Base-by-base conservation (phyloP, 37 sponge, comb jelly and placozoan genomes). In the Haliclona indistincta region DNA sequence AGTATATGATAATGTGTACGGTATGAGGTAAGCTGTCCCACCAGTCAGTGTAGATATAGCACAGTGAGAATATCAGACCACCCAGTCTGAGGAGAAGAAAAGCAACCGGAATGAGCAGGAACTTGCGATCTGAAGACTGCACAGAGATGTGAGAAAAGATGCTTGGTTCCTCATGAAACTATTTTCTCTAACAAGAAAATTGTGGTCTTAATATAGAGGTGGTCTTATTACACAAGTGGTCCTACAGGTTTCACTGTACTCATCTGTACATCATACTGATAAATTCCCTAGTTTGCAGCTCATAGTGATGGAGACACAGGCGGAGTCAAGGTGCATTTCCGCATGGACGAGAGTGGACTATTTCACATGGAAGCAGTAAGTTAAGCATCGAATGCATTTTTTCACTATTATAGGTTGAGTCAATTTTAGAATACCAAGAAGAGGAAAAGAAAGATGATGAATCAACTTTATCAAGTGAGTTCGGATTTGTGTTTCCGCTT, bases 301-400 rank as follows among this genome's bases (percentile, higher is more conserved):
- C n/a, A n/a, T n/a, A n/a, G n/a, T n/a, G n/a, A n/a, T n/a, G n/a
- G n/a, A n/a, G n/a, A n/a, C n/a, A n/a, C n/a, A n/a, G n/a, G n/a
- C n/a, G n/a, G n/a, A n/a, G n/a, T n/a, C n/a, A n/a, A n/a, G 72
- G 99, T 84, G 19, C 99, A 98, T 81, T 93, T 98, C 67, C 42
- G 73, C 43, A 78, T 97, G 88, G 89, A 93, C 36, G 88, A 78
- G 53, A 86, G 84, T 80, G 97, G 97, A 2, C 10, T 96, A 4
- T 44, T 96, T 28, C 11, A 39, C 6, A 54, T 94, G 56, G 83
- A 87, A 37, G 37, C 67, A 64, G 95, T 94, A 47, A 68, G 81
- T 77, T 3, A 28, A 19, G 54, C 17, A 49, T 49, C 53, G 17
- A 20, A 20, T 49, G 53, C 17, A 17, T 13, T 49, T 49, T 49